A percentile compares a stretch with the other conserved stretches of the same genome.
Conservation (phyloP, 2,797 vertebrate genomes). For the Lutjanus argentimaculatus region DNA sequence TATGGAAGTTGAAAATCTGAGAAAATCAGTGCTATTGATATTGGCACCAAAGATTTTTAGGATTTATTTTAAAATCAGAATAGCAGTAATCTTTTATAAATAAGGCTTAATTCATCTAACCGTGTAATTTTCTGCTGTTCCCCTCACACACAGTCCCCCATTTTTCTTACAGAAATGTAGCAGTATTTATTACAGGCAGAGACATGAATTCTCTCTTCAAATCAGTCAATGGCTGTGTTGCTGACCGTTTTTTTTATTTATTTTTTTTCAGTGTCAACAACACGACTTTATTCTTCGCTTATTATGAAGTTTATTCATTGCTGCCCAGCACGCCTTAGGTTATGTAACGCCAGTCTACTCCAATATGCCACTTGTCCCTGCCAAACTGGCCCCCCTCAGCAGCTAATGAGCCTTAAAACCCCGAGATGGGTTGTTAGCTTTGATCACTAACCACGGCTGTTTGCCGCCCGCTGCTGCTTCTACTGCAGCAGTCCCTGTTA, state of each 20-base stretch:
- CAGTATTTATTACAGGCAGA: slow-evolving; percentile 15
- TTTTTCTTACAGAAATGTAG: slow-evolving; percentile 32
- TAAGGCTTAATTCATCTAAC: slow-evolving; percentile 18
- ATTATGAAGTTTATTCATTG: slow-evolving; percentile 65
- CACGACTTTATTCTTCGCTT: slow-evolving; percentile 46
- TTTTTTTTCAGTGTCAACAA: slow-evolving; percentile 26
- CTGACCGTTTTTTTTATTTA: neutral
- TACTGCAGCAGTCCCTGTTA: slow-evolving; percentile 75
- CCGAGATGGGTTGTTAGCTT: slow-evolving; percentile 77
- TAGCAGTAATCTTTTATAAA: slow-evolving; percentile 9
- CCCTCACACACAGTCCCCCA: slow-evolving; percentile 10
- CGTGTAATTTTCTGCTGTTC: slow-evolving; percentile 32
- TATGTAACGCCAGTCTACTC: slow-evolving; percentile 70
- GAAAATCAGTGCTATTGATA: slow-evolving; percentile 3
- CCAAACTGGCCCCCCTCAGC: slow-evolving; percentile 72
- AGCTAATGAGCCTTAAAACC: slow-evolving; percentile 83
- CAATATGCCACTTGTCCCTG: slow-evolving; percentile 75
- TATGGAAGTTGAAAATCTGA: neutral
- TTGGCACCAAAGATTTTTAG: neutral
- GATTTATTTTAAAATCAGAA: neutral
- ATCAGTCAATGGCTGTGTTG: slow-evolving; percentile 21
- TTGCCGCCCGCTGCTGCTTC: slow-evolving; percentile 70
- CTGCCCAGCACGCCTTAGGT: slow-evolving; percentile 53
- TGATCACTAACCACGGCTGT: slow-evolving; percentile 81
- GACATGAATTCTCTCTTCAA: slow-evolving; percentile 16